phyloP scores from a whole-genome alignment of 1,140 invertebrate genomes.

The Euglossa dilemma region DNA sequence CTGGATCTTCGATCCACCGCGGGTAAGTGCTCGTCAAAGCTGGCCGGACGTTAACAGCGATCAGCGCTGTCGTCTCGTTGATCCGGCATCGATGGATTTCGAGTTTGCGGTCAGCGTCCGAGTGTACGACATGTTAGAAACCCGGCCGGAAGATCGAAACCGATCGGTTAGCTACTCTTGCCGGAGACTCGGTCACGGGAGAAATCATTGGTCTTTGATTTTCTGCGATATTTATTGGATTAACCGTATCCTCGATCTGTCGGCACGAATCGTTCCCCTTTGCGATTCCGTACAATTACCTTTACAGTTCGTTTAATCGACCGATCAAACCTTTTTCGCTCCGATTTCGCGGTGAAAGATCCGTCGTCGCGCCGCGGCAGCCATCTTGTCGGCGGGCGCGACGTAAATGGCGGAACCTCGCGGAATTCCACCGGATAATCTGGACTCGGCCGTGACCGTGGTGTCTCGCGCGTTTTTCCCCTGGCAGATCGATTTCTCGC shows the following conservation, averaged over 20 bases:
- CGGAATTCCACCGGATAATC: background rate
- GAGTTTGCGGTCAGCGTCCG: constrained; percentile 42
- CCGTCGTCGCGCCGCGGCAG: fast-evolving
- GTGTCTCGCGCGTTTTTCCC: constrained; percentile 12
- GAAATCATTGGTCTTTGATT: constrained; percentile 52
- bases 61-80: constrained; percentile 4
- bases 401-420: background rate
- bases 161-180: constrained; percentile 32
- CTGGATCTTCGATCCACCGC: background rate
- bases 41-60: constrained; percentile 22
- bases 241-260: constrained; percentile 17
- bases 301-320: background rate
- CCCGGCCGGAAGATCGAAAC: constrained; percentile 55
- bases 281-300: background rate
- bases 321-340: background rate
- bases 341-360: no score
- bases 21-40: constrained; percentile 2
- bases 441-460: background rate
- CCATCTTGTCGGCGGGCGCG: background rate
- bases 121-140: constrained; percentile 56
- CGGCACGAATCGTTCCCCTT: background rate
- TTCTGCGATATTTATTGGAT: constrained; percentile 38
- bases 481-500: constrained; percentile 40
- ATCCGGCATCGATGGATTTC: constrained; percentile 46
- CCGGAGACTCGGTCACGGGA: constrained; percentile 20